Base-by-base conservation (phyloP, 2,888 invertebrate genomes). In the Pyrrhosoma nymphula region DNA sequence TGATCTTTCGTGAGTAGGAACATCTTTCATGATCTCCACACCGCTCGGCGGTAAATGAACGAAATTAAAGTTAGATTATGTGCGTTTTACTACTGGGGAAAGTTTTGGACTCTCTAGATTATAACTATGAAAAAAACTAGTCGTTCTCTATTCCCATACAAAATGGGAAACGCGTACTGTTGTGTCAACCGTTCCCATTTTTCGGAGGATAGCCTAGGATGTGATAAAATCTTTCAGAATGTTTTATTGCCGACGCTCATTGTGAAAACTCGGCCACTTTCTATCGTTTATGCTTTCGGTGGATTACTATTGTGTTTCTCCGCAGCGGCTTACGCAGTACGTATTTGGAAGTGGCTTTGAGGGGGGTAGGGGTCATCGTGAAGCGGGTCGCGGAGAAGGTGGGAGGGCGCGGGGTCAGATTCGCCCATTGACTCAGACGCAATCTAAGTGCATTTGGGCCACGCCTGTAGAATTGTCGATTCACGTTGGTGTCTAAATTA, bases 101-200 rank as follows among this genome's bases (percentile, higher is more conserved):
- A 6, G 75, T 30, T 26, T 30, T 14, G 18, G 30, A 35, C 16
- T 16, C 35, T 14, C 14, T 16, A 16, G 30, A 26, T n/a, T 82
- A 14, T 35, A 16, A 20, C 23, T 26, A 35, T 18, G 35, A 14
- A 82, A 4, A n/a, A n/a, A 4, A 14, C 14, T 16, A 12, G 35
- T n/a, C 35, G 35, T 30, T 35, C 82, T 26, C 16, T 30, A 10
- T 18, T 60, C 60, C 16, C 18, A 14, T 18, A 82, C 18, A 16
- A 35, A 16, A 82, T 35, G 1, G 16, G 82, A 35, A 30, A 35
- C 30, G 23, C 69, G 26, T 69, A 2, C 69, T 69, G 35, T 35
- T 82, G 82, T 82, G 82, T 82, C 30, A 82, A 82, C 30, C 82
- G 82, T 82, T 82, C 82, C 35, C 82, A 82, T 82, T 82, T 82